These are phyloP conservation scores for Pantherophis guttatus DNA, from an alignment of 2,113 vertebrate genomes.

Conservation along the genomic window DNA sequence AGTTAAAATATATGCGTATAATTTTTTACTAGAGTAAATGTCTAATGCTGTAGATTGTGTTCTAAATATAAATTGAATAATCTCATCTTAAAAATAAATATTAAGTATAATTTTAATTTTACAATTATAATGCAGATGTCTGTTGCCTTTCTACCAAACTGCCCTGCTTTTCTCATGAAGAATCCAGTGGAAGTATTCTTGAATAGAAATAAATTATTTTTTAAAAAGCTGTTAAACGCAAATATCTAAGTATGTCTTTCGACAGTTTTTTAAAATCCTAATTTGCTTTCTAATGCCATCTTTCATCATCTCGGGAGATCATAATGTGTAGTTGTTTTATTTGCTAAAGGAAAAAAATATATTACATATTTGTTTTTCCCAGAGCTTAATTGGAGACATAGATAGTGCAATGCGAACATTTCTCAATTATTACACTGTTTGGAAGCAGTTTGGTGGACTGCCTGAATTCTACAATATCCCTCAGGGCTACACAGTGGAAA, in stretches of 20 bases:
- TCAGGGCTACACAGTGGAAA: constrained; percentile 95
- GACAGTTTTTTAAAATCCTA: background rate
- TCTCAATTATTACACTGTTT: constrained; percentile 95
- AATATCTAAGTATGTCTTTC: background rate
- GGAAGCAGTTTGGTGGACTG: constrained; percentile 96
- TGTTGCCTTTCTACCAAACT: background rate
- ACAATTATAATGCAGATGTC: background rate
- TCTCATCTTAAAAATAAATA: background rate
- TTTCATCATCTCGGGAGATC: background rate
- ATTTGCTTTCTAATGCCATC: background rate
- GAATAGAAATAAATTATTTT: background rate
- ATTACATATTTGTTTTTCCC: background rate
- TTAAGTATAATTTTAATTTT: background rate
- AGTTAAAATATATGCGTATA: background rate
- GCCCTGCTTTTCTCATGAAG: background rate
- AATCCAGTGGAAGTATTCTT: background rate
- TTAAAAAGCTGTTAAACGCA: background rate
- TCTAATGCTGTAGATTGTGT: background rate
- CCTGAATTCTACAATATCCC: constrained; percentile 99
- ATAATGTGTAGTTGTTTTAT: background rate
- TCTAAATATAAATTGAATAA: background rate
- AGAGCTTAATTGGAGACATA: constrained; percentile 92
- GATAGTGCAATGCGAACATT: constrained; percentile 90
- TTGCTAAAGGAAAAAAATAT: background rate
- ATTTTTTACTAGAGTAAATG: no score